Conservation (phyloP, 2,888 invertebrate genomes). For the Tortrix viridana region DNA sequence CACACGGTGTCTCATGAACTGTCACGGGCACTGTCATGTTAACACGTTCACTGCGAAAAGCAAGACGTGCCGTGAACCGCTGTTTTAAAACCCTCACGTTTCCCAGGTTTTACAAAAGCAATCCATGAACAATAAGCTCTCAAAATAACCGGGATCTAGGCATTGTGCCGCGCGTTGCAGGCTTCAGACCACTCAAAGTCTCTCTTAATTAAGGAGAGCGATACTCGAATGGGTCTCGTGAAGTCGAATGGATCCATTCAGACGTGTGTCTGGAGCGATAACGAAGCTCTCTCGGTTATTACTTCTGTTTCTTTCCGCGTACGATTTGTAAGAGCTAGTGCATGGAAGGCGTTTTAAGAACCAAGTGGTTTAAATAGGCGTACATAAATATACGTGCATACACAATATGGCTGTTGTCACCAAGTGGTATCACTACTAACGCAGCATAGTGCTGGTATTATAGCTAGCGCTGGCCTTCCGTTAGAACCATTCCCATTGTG, state of each 20-base stretch:
- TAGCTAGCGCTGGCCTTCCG: no score
- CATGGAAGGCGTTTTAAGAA: no score
- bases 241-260: conserved; percentile 67
- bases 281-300: conserved; percentile 77
- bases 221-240: conserved; percentile 67
- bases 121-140: conserved; percentile 68
- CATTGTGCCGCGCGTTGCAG: conserved; percentile 58
- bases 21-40: no score
- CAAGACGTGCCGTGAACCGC: conserved; percentile 7
- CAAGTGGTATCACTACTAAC: no score
- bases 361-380: no score
- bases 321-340: conserved; percentile 23
- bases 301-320: conserved; percentile 56
- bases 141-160: conserved; percentile 61
- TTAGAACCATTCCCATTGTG: no score
- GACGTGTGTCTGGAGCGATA: conserved; percentile 73
- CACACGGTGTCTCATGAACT: no score
- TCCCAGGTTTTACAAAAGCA: conserved; percentile 62
- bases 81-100: conserved; percentile 45
- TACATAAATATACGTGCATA: no score
- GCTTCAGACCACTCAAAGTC: conserved; percentile 74
- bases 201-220: conserved; percentile 79
- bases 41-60: no score
- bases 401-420: no score
- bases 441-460: no score